Conservation (phyloP, 64 coral and sea anemone species). For the Platygyra sinensis region DNA sequence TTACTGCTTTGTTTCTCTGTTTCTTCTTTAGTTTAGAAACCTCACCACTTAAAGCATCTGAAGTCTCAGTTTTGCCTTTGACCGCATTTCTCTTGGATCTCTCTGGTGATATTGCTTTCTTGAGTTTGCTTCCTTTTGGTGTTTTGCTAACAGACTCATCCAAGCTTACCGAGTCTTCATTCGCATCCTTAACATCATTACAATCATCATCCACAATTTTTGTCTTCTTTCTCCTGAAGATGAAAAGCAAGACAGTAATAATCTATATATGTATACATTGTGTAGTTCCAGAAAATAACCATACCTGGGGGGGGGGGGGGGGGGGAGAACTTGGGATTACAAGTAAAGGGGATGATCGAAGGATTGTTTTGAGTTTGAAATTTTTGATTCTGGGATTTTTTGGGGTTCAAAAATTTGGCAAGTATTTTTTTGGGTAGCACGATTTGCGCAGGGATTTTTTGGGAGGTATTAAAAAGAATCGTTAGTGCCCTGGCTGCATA, state of each 20-base stretch:
- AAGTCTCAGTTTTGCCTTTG: background rate
- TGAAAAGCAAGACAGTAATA: background rate
- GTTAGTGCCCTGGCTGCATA: too few relatives aligned
- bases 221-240: slow-evolving; percentile 11
- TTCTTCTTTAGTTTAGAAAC: background rate
- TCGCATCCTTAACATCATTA: background rate
- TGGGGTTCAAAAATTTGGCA: too few relatives aligned
- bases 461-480: too few relatives aligned
- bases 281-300: background rate
- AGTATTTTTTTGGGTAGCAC: too few relatives aligned
- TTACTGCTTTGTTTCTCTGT: background rate
- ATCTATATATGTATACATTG: too few relatives aligned
- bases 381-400: too few relatives aligned
- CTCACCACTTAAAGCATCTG: background rate
- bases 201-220: background rate
- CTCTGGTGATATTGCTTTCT: background rate
- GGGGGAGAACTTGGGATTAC: too few relatives aligned
- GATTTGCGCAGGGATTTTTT: too few relatives aligned
- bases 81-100: slow-evolving; percentile 13
- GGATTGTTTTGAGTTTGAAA: too few relatives aligned
- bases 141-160: background rate
- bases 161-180: background rate
- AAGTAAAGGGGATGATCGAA: too few relatives aligned
- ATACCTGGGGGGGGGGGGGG: too few relatives aligned
- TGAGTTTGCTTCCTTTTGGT: background rate